phyloP scores from a whole-genome alignment of 2,888 invertebrate species.

The Lithophane semibrunnea region DNA sequence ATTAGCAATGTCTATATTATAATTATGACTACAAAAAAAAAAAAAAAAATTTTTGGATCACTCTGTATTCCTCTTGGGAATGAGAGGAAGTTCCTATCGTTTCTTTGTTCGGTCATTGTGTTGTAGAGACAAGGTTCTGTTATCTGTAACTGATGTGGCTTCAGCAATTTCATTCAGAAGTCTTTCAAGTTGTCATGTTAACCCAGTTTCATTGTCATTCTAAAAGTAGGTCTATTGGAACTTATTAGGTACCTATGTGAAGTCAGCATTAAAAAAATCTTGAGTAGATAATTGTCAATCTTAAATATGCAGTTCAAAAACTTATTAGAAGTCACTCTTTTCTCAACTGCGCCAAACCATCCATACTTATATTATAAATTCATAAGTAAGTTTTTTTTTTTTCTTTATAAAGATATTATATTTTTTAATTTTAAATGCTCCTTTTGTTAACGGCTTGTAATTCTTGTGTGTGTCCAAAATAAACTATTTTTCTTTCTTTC shows the following conservation, averaged over 20 bases:
- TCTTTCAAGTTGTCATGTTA: constrained; percentile 51
- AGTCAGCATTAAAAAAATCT: neutral
- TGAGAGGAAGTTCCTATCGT: neutral
- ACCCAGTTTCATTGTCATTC: constrained; percentile 47
- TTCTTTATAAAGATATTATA: too few relatives aligned
- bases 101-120: neutral
- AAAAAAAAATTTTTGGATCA: neutral
- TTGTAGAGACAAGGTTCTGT: constrained; percentile 8
- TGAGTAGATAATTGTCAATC: neutral
- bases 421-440: too few relatives aligned
- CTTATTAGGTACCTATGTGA: neutral
- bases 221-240: neutral
- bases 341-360: neutral
- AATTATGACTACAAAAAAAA: neutral
- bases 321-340: neutral
- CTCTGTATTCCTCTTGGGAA: neutral
- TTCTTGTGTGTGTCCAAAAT: too few relatives aligned
- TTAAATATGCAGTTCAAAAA: neutral
- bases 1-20: neutral
- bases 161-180: constrained; percentile 67
- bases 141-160: constrained; percentile 58
- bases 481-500: too few relatives aligned
- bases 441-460: too few relatives aligned
- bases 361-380: neutral
- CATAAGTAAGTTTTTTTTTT: neutral